Evolutionary conservation across 2,797 vertebrate genomes (phyloP), one percentile per base, ranked within the genome.

Genomic region (Tapera naevia): DNA sequence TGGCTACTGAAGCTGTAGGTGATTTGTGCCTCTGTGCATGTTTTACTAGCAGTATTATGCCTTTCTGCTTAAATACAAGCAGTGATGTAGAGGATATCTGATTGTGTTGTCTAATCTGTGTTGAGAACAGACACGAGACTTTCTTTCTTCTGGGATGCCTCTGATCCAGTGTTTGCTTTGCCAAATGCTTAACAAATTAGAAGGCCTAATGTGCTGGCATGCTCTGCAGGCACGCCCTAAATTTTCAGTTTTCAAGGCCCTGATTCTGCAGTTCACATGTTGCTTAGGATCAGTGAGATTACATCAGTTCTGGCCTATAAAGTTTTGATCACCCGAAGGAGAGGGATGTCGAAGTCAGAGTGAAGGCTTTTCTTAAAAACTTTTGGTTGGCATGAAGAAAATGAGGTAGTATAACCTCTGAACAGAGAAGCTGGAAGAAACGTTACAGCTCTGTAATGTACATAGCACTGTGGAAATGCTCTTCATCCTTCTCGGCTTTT

Each of bases 401-500:
- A 73, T 2, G 13, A 94, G 56, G 48, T 61, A 70, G 51, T 37
- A 27, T 89, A 92, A 81, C 21, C 58, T 86, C 72, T 7, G 5
- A n/a, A 35, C 66, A 28, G 43, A 79, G 67, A 30, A 1, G 3
- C 1, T 91, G 73, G 73, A 91, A 88, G 86, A 88, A 91, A 45
- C 50, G 8, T 32, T 86, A 41, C n/a, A 39, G 9, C 67, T 94
- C 64, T 58, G 28, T 85, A 84, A 48, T 32, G 30, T 71, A 53
- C n/a, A 24, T 22, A 37, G 61, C 3, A 2, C 50, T 85, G 69
- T 90, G 78, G 84, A 94, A 90, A 69, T 72, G 61, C 28, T 80
- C 71, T 85, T 93, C 57, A 90, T 95, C 78, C 74, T 76, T 88
- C 79, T 91, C 74, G 51, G 54, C 94, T 95, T 94, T 89, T 94